Percentiles rank a stretch among this genome's conserved stretches.
Evolutionary conservation across 2,888 invertebrate species (phyloP).

Genomic region (Heliconius charithonia): DNA sequence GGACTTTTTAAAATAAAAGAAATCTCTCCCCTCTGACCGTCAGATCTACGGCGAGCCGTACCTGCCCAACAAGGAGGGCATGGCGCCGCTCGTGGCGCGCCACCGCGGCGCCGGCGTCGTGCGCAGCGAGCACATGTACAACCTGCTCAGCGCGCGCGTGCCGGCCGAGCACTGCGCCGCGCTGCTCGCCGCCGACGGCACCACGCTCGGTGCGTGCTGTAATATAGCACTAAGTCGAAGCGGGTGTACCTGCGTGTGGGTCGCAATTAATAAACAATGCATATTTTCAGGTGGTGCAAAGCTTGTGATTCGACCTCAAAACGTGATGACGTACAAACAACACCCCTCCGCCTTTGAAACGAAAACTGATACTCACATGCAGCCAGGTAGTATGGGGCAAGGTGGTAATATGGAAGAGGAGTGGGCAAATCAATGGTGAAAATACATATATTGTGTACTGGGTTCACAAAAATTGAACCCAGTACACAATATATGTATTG

Average conservation of each 20-base stretch:
- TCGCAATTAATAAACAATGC: not conserved
- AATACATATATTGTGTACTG: too few relatives aligned
- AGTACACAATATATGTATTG: too few relatives aligned
- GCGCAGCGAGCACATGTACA: constrained; percentile 60
- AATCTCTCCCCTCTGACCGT: too few relatives aligned
- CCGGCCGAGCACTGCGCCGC: constrained; percentile 44
- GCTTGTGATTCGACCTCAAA: not conserved
- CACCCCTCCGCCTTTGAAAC: not conserved
- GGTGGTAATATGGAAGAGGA: not conserved
- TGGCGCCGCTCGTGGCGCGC: constrained; percentile 54
- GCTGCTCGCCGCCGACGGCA: constrained; percentile 59
- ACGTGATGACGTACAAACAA: not conserved
- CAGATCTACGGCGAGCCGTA: constrained; percentile 73
- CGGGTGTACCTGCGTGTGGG: not conserved
- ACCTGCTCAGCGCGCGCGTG: constrained; percentile 51
- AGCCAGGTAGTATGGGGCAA: not conserved
- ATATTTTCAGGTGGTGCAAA: not conserved
- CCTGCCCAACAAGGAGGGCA: constrained; percentile 57
- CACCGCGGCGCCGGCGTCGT: constrained; percentile 45
- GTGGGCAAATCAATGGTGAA: not conserved
- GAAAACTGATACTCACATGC: not conserved
- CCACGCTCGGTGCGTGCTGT: constrained; percentile 52
- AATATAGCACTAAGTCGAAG: too few relatives aligned
- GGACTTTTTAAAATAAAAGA: too few relatives aligned
- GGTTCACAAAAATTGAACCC: too few relatives aligned